These are phyloP conservation scores for Chloropsis hardwickii DNA, from an alignment of 2,113 vertebrate genomes.

Conservation along the genomic window DNA sequence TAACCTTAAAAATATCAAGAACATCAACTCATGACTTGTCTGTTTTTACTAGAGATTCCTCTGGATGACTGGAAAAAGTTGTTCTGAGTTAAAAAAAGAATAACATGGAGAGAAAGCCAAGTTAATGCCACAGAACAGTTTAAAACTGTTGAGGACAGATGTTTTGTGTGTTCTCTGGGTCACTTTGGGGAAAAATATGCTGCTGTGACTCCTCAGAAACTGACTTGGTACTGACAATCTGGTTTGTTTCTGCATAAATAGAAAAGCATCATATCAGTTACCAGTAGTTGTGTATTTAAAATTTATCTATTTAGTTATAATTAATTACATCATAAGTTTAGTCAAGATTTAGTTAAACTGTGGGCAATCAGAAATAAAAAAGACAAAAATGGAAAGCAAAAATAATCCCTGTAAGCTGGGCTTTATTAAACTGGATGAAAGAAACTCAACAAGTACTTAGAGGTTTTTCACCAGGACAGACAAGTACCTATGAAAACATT, in stretches of 20 bases:
- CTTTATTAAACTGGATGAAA: background rate
- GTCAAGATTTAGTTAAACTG: background rate
- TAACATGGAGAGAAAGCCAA: conserved; percentile 13
- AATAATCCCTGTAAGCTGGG: background rate
- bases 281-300: background rate
- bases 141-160: conserved; percentile 30
- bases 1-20: conserved; percentile 51
- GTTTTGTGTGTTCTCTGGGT: background rate
- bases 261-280: background rate
- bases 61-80: conserved; percentile 55
- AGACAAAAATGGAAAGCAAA: background rate
- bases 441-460: background rate
- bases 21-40: conserved; percentile 26
- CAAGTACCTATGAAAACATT: accelerated
- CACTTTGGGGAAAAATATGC: background rate
- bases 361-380: background rate
- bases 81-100: conserved; percentile 55
- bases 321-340: background rate
- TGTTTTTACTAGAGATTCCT: conserved; percentile 62
- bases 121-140: conserved; percentile 9
- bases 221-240: background rate
- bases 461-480: background rate
- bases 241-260: background rate
- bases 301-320: background rate
- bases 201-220: background rate